Base-by-base conservation (phyloP, 2,888 invertebrate species). In the Drepanosiphum platanoidis region DNA sequence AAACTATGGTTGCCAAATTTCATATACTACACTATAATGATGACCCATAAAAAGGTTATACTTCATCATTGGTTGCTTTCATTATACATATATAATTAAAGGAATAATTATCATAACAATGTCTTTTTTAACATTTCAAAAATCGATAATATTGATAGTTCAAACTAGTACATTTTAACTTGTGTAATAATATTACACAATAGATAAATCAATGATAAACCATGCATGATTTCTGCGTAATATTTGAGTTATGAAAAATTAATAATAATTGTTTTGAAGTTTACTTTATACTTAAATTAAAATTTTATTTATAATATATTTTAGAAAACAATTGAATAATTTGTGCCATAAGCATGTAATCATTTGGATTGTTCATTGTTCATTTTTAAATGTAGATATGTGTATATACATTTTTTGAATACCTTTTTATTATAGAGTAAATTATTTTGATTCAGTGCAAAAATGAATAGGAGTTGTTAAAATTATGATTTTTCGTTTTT, bases 41-140 rank as follows among this genome's bases (percentile, higher is more conserved):
- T 75, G 84, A 77, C 84, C 75, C 84, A 83, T 42, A 83, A 83
- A 74, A 74, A 74, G 72, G 64, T 64, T 72, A 61, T 32, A 61
- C 30, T 82, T 32, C 61, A 82, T 58, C 39, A 71, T 58, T 52
- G 15, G 13, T 11, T 13, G 68, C 64, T 79, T 80, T 70, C 34
- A 34, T 34, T 58, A n/a, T 58, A 74, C 11, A 42, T 58, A 74
- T 22, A 42, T 27, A 34, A 80, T 5, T 70, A 30, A 72, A 82
- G 42, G 22, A 82, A 64, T 64, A 42, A 71, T 32, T 18, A 39
- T 42, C 34, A 81, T 36, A 81, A 81, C 58, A 36, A 77, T 4
- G 52, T 52, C 27, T 70, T 80, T 32, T 58, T 46, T 36, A 39
- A 58, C 52, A 32, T 34, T 32, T 15, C 22, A 42, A 72, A 42